Evolutionary conservation across 2,888 invertebrate genomes (phyloP).

Genomic region (Atrina japonica): DNA sequence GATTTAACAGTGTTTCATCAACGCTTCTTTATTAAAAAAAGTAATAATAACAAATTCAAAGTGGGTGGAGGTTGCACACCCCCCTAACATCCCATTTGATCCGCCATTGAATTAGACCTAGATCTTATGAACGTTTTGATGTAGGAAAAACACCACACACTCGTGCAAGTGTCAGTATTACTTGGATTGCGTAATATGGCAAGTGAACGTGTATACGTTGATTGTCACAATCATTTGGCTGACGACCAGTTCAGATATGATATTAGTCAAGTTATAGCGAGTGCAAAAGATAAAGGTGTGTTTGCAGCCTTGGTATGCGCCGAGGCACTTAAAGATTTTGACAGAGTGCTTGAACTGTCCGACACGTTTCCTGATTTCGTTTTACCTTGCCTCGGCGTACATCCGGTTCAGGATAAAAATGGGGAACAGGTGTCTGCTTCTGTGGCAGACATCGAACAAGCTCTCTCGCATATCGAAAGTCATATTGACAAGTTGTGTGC

Average conservation of each 20-base stretch:
- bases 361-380: conserved; percentile 68
- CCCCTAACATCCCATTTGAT: too few relatives aligned
- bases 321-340: conserved; percentile 53
- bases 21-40: too few relatives aligned
- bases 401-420: conserved; percentile 65
- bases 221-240: conserved; percentile 65
- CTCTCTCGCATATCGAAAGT: conserved; percentile 74
- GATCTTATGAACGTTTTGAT: too few relatives aligned
- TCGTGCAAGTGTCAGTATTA: too few relatives aligned
- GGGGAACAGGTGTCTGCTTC: conserved; percentile 7
- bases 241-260: conserved; percentile 48
- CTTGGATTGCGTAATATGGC: too few relatives aligned
- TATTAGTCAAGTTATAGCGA: conserved; percentile 53
- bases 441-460: conserved; percentile 70
- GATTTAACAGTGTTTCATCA: too few relatives aligned
- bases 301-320: conserved; percentile 62
- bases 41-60: too few relatives aligned
- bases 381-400: conserved; percentile 70
- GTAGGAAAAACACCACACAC: too few relatives aligned
- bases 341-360: conserved; percentile 56
- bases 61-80: too few relatives aligned
- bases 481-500: conserved; percentile 75
- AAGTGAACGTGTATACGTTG: conserved; percentile 27
- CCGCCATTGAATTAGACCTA: too few relatives aligned
- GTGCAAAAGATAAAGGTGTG: conserved; percentile 60